Evolutionary conservation across 1,140 invertebrate genomes (phyloP), one percentile per base, ranked within the genome.

Genomic region (Papilio polytes): DNA sequence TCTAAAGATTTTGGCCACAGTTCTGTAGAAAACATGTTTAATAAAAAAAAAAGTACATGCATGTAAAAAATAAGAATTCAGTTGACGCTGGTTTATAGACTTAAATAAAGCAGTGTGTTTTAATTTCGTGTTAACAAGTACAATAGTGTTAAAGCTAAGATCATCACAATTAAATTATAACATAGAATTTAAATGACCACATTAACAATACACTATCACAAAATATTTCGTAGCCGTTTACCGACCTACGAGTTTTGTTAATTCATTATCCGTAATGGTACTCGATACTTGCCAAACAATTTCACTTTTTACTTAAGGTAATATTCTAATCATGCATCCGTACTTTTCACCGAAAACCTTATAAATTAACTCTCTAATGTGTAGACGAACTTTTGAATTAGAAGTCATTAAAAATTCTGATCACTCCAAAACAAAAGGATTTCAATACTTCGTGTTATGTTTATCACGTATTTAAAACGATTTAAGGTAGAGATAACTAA

Each of bases 291-390:
- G 26, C 22, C 22, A 70, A 70, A 15, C 63, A 78, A 78, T 78
- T 78, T 78, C 77, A 78, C 77, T 78, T 66, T 78, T 78, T 66
- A 66, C 4, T 66, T 66, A 59, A 66, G 77, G 56, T 78, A 78
- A 78, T 44, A 63, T 78, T 78, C 77, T 78, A 78, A 78, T 66
- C 77, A 78, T 59, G 18, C 3, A 22, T 63, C 56, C 20, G 46
- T 15, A 22, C 74, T 20, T 66, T 78, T 78, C 31, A 66, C 59
- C 77, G 36, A 78, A 78, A 76, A 78, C 48, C 74, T 53, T 56
- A 66, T 63, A 78, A 78, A 78, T 66, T 46, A 78, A 78, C 77
- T 78, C 77, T 78, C 77, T 78, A 78, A 66, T 63, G 15, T 63
- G 59, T 63, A 56, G 56, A 74, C 46, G 56, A 74, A 44, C 12